Evolutionary conservation across 2,113 vertebrate genomes (phyloP).

Genomic region (Chaetops frenatus): DNA sequence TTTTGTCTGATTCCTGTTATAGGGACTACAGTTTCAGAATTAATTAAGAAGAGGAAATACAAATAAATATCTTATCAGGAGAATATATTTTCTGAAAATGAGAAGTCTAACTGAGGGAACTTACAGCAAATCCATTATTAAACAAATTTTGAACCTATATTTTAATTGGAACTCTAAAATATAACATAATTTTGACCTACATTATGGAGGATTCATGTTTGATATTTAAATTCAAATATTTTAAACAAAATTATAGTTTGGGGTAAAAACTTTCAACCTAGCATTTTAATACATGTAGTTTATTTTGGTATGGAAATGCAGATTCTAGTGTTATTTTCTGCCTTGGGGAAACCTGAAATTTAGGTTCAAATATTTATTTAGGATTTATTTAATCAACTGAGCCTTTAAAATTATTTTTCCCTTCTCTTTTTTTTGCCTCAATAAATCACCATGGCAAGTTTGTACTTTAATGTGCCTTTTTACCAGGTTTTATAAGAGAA

Average conservation of each 20-base stretch:
- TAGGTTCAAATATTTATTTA: neutral
- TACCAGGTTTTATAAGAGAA: accelerated
- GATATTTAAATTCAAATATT: neutral
- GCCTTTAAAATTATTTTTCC: neutral
- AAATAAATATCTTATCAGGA: neutral
- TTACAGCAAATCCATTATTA: neutral
- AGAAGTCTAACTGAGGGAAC: neutral
- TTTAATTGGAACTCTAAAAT: neutral
- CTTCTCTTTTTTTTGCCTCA: neutral
- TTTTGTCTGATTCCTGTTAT: neutral
- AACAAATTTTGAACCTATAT: neutral
- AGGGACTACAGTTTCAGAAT: neutral
- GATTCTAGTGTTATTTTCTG: neutral
- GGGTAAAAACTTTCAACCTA: neutral
- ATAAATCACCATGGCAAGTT: neutral
- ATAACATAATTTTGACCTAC: neutral
- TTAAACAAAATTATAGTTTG: neutral
- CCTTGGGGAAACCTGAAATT: neutral
- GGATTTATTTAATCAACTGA: neutral
- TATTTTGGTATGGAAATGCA: neutral
- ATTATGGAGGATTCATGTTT: neutral
- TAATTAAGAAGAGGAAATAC: neutral
- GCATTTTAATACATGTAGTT: neutral
- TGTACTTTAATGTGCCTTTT: neutral
- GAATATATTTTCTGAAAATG: neutral